phyloP scores from a whole-genome alignment of 2,113 vertebrate genomes.

The Laticauda laticaudata region DNA sequence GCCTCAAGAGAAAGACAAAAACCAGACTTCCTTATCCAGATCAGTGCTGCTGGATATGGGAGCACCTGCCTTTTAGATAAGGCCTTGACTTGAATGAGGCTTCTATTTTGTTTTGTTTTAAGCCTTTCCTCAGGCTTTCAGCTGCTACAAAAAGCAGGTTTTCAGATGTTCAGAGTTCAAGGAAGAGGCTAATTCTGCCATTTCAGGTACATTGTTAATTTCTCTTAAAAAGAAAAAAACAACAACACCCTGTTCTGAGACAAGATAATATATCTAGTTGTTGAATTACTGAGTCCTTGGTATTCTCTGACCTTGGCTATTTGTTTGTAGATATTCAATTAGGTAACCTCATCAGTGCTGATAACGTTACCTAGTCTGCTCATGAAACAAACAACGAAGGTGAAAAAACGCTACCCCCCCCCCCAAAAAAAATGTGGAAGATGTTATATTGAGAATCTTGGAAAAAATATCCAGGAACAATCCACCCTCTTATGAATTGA shows the following conservation, averaged over 20 bases:
- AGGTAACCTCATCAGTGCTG: background rate
- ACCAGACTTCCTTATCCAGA: background rate
- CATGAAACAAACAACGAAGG: background rate
- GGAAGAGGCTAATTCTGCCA: background rate
- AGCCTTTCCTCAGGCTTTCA: background rate
- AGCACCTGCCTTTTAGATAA: background rate
- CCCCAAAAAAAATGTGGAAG: background rate
- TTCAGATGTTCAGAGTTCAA: background rate
- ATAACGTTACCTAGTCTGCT: background rate
- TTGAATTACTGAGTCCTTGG: background rate
- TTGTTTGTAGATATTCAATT: background rate
- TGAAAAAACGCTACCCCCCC: background rate
- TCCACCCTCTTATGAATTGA: background rate
- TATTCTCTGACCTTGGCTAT: background rate
- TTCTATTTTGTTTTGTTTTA: background rate
- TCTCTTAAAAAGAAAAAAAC: background rate
- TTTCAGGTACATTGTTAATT: background rate
- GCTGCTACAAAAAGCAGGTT: background rate
- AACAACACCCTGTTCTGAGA: background rate
- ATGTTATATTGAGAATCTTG: conserved; percentile 1
- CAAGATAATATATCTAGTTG: background rate
- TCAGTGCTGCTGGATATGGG: background rate
- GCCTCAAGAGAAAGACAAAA: background rate
- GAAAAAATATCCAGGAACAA: background rate
- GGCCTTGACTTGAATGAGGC: background rate